Evolutionary conservation across 2,113 vertebrate species (phyloP), one percentile per base, ranked within the genome.

Genomic region (Laticauda colubrina): DNA sequence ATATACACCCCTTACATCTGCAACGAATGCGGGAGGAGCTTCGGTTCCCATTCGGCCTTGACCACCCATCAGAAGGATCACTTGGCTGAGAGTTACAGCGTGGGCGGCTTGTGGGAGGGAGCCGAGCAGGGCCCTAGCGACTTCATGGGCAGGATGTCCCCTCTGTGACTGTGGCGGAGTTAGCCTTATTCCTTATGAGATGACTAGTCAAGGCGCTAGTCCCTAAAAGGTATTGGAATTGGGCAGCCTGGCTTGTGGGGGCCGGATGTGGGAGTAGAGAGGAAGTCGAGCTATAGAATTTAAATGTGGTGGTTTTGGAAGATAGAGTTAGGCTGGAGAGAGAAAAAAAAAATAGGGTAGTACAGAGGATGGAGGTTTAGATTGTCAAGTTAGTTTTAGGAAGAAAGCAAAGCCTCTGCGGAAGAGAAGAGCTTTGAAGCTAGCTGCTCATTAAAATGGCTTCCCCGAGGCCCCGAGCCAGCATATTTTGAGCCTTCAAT

Each of bases 1-100:
- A 85, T 85, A 12, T 59, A 86, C 10, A 93, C 92, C 2, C 92
- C 92, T 2, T 93, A 93, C 56, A 93, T 93, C 92, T 93, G 92
- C 88, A 93, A 93, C 0, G 92, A 93, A 2, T 93, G 92, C 1
- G 92, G 92, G 43, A 61, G 89, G 88, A 93, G 92, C 45, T 93
- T 93, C 81, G 90, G 81, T 12, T 85, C 92, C 14, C 92, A 93
- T 23, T 86, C 88, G 0, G 59, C 43, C 23, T 89, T 93, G 45
- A 93, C 92, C 2, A 54, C 56, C 12, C 92, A 93, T 29, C 92
- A 93, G 53, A 86, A 43, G 20, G 57, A 54, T 21, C 92, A 93
- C 23, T 86, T 75, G 0, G 45, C 29, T 2, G 88, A 90, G 81
- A 43, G 45, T 20, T 90, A 90, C 88, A 2, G 23, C 4, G 0